Evolutionary conservation across 92 coral and sea anemone genomes (phyloP), one percentile per base, ranked within the genome.

Genomic region (Actinernus sp.): DNA sequence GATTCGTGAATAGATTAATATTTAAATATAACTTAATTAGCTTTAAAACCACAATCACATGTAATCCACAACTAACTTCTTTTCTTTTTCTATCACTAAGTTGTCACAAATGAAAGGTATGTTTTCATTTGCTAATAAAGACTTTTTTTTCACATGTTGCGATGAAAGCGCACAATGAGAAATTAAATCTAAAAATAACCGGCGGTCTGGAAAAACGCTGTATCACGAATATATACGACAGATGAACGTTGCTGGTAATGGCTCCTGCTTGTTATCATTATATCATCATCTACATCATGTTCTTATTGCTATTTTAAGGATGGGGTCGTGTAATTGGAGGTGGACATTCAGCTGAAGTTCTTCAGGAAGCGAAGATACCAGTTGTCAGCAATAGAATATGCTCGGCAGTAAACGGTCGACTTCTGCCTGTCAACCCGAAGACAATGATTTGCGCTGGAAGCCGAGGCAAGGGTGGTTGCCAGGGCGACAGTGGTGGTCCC

Each of bases 401-500:
- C 28, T 36, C 34, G 48, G n/a, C n/a, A n/a, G 51, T 34, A 16
- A 71, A 80, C 24, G 81, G 81, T 1, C 2, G 20, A 11, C 58
- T 79, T 3, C 3, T 26, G 1, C 40, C 69, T 1, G 81, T 72
- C 7, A 63, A 72, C 28, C 68, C 55, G 18, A 34, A 13, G 13
- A 27, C 81, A 2, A 81, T 72, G 87, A 16, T 81, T 2, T 81
- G 87, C 39, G 87, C 81, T 22, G 90, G 90, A 13, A 75, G 88
- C 0, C 69, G 71, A 63, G 81, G 70, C 51, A 67, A 65, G 14
- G 72, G 72, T 33, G 72, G 72, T 32, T 65, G 72, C 31, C 60
- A 78, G 73, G 92, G 96, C 2, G 96, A 90, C 65, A 85, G 92
- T 26, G 96, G 96, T 16, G 96, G 96, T 0, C 92, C 96, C 8